Evolutionary conservation across 2,113 vertebrate species (phyloP).

Genomic region (Microtus richardsoni): DNA sequence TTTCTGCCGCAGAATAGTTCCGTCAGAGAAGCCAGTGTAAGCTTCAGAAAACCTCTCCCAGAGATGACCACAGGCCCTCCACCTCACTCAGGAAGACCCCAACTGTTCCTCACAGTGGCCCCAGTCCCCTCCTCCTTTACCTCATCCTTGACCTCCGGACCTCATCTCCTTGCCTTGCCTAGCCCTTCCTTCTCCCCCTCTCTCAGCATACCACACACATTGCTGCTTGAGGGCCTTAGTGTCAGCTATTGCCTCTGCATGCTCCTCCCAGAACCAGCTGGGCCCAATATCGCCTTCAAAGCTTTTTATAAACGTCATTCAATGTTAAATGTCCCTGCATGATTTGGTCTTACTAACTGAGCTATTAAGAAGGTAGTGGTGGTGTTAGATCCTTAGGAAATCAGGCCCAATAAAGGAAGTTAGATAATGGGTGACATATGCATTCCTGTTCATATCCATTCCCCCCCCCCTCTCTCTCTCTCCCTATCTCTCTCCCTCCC

Average conservation of each 20-base stretch:
- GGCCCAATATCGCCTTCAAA: background rate
- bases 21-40: too few species aligned
- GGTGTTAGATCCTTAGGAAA: background rate
- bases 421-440: background rate
- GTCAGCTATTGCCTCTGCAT: background rate
- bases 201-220: too few species aligned
- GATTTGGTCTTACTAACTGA: too few species aligned
- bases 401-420: background rate
- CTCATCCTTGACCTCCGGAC: background rate
- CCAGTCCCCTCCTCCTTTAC: rapidly evolving
- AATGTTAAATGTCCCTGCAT: background rate
- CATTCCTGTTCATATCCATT: background rate
- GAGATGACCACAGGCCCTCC: rapidly evolving
- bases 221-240: background rate
- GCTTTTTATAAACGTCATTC: background rate
- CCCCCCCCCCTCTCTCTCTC: too few species aligned
- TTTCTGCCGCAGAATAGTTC: background rate
- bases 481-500: too few species aligned
- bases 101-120: background rate
- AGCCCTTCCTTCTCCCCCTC: background rate
- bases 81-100: too few species aligned
- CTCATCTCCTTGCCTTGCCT: background rate
- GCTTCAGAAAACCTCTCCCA: background rate
- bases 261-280: background rate
- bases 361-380: too few species aligned